phyloP scores from a whole-genome alignment of 2,113 vertebrate genomes.

The Pseudopodoces humilis region DNA sequence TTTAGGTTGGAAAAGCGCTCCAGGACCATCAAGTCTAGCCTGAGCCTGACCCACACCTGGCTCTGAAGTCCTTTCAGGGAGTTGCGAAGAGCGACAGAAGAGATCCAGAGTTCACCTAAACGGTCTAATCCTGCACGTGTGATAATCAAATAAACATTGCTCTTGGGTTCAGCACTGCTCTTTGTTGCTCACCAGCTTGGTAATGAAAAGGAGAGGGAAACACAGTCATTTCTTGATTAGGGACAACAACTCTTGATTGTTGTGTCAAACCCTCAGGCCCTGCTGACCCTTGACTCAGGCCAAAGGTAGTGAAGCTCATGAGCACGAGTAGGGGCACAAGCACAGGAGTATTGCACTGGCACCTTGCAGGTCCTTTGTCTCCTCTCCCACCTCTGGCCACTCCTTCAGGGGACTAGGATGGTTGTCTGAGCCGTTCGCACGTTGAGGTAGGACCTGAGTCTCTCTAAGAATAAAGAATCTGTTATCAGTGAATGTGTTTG shows the following conservation, averaged over 20 bases:
- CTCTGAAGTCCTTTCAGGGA: background rate
- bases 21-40: background rate
- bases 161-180: background rate
- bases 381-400: background rate
- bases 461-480: constrained; percentile 45
- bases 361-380: background rate
- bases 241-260: background rate
- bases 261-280: background rate
- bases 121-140: background rate
- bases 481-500: constrained; percentile 44
- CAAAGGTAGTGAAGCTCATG: background rate
- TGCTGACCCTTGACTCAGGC: background rate
- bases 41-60: background rate
- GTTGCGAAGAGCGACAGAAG: background rate
- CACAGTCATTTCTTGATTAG: background rate
- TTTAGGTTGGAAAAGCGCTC: background rate
- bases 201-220: background rate
- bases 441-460: background rate
- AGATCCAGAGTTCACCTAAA: background rate
- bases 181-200: background rate
- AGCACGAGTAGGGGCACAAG: background rate
- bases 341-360: background rate
- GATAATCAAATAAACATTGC: background rate
- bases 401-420: background rate
- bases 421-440: background rate